These are phyloP conservation scores for Heliocidaris erythrogramma DNA, from an alignment of 35 echinoderm and acorn worm species.

Conservation along the genomic window DNA sequence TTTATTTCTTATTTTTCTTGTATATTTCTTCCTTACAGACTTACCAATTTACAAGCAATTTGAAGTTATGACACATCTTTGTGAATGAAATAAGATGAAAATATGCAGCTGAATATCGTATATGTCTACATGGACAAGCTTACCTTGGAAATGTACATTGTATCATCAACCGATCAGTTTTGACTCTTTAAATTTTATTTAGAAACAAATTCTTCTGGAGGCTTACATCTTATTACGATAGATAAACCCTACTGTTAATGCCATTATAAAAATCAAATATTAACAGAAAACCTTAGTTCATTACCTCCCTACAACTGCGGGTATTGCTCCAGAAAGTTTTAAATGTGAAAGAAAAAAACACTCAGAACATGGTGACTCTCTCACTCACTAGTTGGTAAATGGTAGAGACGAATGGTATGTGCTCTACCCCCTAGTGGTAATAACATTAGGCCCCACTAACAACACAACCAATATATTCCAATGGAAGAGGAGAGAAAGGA, in stretches of 20 bases:
- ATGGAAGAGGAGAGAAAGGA: background rate
- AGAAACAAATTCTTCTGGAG: too few species aligned
- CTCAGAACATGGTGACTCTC: background rate
- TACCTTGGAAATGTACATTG: too few species aligned
- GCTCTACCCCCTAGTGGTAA: conserved; percentile 14
- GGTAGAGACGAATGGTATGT: background rate
- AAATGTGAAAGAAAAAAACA: background rate
- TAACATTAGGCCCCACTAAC: conserved; percentile 1
- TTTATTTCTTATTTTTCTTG: background rate
- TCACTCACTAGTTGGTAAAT: background rate
- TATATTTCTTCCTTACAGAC: background rate
- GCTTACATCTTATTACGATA: too few species aligned
- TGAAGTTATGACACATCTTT: too few species aligned
- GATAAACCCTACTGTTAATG: background rate
- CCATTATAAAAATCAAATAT: background rate
- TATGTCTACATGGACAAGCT: too few species aligned
- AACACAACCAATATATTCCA: background rate
- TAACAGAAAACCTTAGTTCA: background rate
- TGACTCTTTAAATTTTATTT: too few species aligned
- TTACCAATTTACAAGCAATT: too few species aligned
- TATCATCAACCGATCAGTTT: too few species aligned
- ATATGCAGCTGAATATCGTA: too few species aligned
- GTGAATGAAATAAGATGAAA: too few species aligned
- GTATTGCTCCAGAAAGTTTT: background rate
- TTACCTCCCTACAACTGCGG: background rate